These are phyloP conservation scores for Temnopleurus reevesii DNA, from an alignment of 53 echinoderm and acorn worm species.

Conservation along the genomic window DNA sequence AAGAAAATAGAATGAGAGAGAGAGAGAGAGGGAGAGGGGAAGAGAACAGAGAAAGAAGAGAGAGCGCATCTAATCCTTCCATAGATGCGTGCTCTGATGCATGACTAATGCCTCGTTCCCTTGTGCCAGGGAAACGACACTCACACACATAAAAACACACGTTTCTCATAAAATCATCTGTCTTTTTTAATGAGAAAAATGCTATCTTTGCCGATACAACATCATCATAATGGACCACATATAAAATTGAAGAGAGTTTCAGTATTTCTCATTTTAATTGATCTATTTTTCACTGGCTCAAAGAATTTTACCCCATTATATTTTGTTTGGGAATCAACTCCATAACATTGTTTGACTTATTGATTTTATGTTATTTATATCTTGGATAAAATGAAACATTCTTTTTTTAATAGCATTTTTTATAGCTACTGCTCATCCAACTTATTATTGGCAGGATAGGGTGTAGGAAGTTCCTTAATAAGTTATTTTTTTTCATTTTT, in stretches of 20 bases:
- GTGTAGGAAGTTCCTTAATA: neutral
- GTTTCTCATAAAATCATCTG: conserved; percentile 27
- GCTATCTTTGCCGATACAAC: neutral
- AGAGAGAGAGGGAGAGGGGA: neutral
- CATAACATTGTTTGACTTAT: neutral
- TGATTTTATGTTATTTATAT: neutral
- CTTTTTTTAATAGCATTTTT: too few species aligned
- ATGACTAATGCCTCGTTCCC: neutral
- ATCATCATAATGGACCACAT: conserved; percentile 28
- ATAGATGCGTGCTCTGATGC: conserved; percentile 9
- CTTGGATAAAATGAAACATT: neutral
- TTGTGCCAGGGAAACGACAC: neutral
- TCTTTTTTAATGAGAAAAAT: conserved; percentile 21
- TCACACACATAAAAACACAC: conserved; percentile 22
- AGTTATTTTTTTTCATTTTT: neutral
- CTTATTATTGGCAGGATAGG: neutral
- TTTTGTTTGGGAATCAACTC: neutral
- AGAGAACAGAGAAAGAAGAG: neutral
- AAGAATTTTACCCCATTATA: neutral
- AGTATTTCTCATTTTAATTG: neutral
- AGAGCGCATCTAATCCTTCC: neutral
- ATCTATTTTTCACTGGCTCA: neutral
- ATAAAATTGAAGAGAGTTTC: neutral
- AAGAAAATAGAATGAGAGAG: neutral
- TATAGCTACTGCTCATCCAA: too few species aligned